These are phyloP conservation scores for Coregonus suidteri DNA, from an alignment of 2,797 vertebrate species.

Conservation along the genomic window DNA sequence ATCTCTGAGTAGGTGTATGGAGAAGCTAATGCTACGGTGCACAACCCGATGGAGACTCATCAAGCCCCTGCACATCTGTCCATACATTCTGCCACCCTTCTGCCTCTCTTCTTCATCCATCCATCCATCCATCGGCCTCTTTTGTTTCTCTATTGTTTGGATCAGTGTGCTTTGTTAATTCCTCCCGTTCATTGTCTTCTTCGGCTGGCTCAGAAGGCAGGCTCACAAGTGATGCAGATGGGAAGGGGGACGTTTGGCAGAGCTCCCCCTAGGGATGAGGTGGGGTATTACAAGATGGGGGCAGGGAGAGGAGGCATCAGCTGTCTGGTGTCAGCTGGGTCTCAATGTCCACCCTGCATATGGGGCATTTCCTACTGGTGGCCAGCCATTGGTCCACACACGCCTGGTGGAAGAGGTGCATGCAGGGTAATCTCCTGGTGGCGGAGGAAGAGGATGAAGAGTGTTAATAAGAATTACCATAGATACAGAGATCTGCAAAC, in stretches of 20 bases:
- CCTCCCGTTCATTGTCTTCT: slow-evolving; percentile 60
- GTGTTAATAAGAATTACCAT: not conserved
- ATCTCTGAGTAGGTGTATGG: slow-evolving; percentile 51
- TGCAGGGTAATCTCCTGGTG: slow-evolving; percentile 93
- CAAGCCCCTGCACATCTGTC: slow-evolving; percentile 68
- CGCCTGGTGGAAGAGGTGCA: slow-evolving; percentile 98
- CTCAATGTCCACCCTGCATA: slow-evolving; percentile 99
- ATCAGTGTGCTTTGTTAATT: slow-evolving; percentile 81
- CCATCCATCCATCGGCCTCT: slow-evolving; percentile 39
- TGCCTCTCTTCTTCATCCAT: slow-evolving; percentile 3
- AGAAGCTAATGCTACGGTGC: slow-evolving; percentile 47
- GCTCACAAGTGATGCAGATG: slow-evolving; percentile 77
- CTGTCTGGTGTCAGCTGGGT: slow-evolving; percentile 95
- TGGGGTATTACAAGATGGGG: slow-evolving; percentile 65
- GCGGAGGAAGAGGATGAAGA: not conserved
- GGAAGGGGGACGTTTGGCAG: slow-evolving; percentile 78
- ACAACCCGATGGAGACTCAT: slow-evolving; percentile 52
- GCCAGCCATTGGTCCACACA: slow-evolving; percentile 99
- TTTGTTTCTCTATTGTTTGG: slow-evolving; percentile 61
- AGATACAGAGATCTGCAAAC: not conserved
- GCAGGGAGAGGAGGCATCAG: slow-evolving; percentile 79
- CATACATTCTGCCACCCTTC: too few species aligned
- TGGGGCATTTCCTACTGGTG: slow-evolving; percentile 99
- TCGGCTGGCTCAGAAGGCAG: slow-evolving; percentile 95
- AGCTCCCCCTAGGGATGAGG: slow-evolving; percentile 53